phyloP scores from a whole-genome alignment of 1,140 invertebrate species.

The Hypsibius dujardini region DNA sequence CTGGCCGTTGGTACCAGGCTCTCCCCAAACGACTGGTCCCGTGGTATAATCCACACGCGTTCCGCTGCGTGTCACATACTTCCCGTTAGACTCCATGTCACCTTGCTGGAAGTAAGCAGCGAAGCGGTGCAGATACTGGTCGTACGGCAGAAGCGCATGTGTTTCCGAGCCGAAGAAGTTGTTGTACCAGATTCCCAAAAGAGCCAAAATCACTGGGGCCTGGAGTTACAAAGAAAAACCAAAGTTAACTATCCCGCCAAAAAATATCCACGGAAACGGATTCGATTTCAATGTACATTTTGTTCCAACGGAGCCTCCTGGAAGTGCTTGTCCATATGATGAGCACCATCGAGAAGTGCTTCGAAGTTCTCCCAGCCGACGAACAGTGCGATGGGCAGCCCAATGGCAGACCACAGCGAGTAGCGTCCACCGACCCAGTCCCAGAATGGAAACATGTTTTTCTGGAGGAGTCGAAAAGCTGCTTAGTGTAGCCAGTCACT shows the following conservation, averaged over 20 bases:
- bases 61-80: constrained; percentile 57
- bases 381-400: constrained; percentile 70
- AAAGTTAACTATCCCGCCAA: constrained; percentile 8
- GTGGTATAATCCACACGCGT: constrained; percentile 57
- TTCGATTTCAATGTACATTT: constrained; percentile 50
- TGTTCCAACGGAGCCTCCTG: constrained; percentile 62
- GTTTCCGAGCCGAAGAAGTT: constrained; percentile 91
- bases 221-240: constrained; percentile 34
- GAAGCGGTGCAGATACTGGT: constrained; percentile 95
- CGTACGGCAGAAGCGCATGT: constrained; percentile 86
- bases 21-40: constrained; percentile 83
- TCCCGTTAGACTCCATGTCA: constrained; percentile 99
- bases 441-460: constrained; percentile 99
- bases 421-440: constrained; percentile 98
- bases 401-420: constrained; percentile 95
- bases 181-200: constrained; percentile 86
- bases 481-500: too few species aligned
- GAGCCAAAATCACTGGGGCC: constrained; percentile 78
- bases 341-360: constrained; percentile 68
- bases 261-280: constrained; percentile 18
- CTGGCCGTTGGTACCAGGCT: constrained; percentile 98
- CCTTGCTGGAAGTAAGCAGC: constrained; percentile 99
- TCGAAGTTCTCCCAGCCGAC: constrained; percentile 77
- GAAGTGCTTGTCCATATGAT: constrained; percentile 90
- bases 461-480: constrained; percentile 25